Conservation (phyloP, 2,797 vertebrate genomes). For the Cygnus olor region DNA sequence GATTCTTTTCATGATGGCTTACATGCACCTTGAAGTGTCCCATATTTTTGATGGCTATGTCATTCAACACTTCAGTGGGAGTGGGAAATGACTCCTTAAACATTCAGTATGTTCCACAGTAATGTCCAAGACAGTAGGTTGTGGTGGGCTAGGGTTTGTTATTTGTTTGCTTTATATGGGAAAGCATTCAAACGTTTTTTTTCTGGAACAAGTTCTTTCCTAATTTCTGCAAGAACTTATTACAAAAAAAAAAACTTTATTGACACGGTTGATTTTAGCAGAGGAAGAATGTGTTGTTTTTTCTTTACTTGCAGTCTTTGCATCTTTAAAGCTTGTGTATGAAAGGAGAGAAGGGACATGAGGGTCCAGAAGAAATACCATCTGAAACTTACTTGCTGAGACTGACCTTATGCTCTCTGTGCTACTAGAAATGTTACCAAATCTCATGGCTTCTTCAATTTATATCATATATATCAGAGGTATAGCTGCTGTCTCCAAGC, state of each 20-base stretch:
- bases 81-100: neutral
- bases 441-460: neutral
- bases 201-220: neutral
- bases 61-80: neutral
- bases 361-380: neutral
- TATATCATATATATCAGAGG: neutral
- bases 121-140: neutral
- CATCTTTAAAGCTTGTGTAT: neutral
- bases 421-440: neutral
- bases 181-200: neutral
- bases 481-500: neutral
- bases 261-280: neutral
- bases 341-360: neutral
- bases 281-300: neutral
- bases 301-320: neutral
- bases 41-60: neutral
- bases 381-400: neutral
- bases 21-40: neutral
- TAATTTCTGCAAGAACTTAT: neutral
- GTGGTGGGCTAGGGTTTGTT: neutral
- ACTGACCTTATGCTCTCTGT: neutral
- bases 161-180: neutral
- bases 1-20: neutral
- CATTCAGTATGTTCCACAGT: neutral
- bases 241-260: neutral